Base-by-base conservation (phyloP, 2,888 invertebrate species). In the Panopea generosa region DNA sequence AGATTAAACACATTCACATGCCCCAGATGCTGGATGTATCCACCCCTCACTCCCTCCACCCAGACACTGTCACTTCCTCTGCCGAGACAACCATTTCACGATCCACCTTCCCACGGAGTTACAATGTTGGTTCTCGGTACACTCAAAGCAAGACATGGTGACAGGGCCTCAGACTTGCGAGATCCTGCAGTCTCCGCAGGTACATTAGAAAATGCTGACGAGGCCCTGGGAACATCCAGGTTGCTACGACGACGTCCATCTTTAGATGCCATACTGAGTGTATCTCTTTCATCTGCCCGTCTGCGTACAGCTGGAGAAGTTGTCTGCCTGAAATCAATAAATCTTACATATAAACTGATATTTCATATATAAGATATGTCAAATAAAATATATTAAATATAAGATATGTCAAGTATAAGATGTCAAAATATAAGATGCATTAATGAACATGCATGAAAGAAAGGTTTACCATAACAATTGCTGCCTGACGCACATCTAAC, bases 211-310 rank as follows among this genome's bases (percentile, higher is more conserved):
- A 33, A 50, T 18, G 45, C 20, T 16, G 22, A 66, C 16, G 70
- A 66, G 24, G 69, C 27, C 49, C 83, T 78, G 6, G 88, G 88
- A 24, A 87, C 87, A 62, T 90, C 89, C 20, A 90, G 83, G 72
- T 89, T 89, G 67, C 87, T 88, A 65, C 88, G 86, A 49, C 87
- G 84, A 43, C 97, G 81, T 2, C 83, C 83, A 50, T 86, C 79
- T 29, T 61, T 73, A 7, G 55, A 20, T 0, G 47, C 7, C 20
- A 40, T 47, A 14, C 43, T n/a, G 18, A 68, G 66, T 24, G 49
- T 33, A 24, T 72, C 72, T 6, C 45, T 20, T 7, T 71, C 66
- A 18, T 75, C 72, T 2, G 65, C 60, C 11, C 66, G 38, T 57
- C 79, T 53, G 14, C 68, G 43, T 20, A 75, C 11, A 22, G 79